Evolutionary conservation across 2,797 vertebrate genomes (phyloP).

Genomic region (Manis javanica): DNA sequence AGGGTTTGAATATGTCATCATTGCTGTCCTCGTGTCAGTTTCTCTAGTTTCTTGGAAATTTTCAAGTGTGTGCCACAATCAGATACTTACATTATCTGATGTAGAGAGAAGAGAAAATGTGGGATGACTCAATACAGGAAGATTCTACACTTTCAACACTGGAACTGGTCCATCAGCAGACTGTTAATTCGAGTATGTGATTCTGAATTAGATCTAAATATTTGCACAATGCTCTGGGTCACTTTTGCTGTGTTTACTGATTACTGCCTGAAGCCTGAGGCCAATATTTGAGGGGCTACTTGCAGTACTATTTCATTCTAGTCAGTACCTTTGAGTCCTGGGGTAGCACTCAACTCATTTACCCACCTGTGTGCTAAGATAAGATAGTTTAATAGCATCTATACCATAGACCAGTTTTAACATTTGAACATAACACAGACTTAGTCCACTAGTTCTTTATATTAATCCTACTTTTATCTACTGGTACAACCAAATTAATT

Average conservation of each 20-base stretch:
- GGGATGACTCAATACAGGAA: not conserved
- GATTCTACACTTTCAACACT: not conserved
- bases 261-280: not conserved
- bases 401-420: not conserved
- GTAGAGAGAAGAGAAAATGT: slow-evolving; percentile 21
- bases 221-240: not conserved
- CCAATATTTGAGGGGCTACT: not conserved
- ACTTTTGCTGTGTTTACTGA: not conserved
- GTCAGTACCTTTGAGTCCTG: not conserved
- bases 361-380: not conserved
- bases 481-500: not conserved
- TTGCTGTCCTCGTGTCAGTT: not conserved
- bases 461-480: not conserved
- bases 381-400: not conserved
- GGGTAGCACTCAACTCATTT: not conserved
- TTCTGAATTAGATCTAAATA: slow-evolving; percentile 18
- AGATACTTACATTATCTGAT: not conserved
- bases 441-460: not conserved
- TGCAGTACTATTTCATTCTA: not conserved
- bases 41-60: not conserved
- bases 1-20: not conserved
- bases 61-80: not conserved
- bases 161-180: not conserved
- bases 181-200: not conserved
- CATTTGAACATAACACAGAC: not conserved